These are phyloP conservation scores for Apeira syringaria DNA, from an alignment of 2,888 invertebrate genomes.

Conservation along the genomic window DNA sequence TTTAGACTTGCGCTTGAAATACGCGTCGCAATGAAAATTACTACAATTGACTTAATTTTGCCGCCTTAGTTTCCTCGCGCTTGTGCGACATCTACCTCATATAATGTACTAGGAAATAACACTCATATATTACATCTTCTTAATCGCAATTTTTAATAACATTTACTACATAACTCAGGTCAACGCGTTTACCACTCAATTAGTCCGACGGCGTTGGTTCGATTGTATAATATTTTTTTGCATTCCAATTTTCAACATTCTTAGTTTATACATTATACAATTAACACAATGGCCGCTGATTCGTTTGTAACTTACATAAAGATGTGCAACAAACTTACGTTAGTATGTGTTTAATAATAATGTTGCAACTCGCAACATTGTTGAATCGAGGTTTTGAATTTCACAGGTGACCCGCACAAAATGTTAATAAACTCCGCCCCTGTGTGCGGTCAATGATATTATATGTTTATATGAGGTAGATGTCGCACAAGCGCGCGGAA, in stretches of 20 bases:
- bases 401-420: slow-evolving; percentile 48
- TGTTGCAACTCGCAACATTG: slow-evolving; percentile 50
- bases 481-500: no score
- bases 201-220: slow-evolving; percentile 1
- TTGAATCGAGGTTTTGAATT: slow-evolving; percentile 45
- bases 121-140: no score
- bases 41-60: no score
- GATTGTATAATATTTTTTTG: slow-evolving; percentile 29
- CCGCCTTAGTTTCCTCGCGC: no score
- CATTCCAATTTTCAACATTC: slow-evolving; percentile 40
- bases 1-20: no score
- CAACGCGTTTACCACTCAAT: neutral
- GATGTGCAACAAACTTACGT: slow-evolving; percentile 45
- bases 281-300: slow-evolving; percentile 63
- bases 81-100: no score
- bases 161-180: neutral
- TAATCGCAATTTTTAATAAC: no score
- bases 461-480: no score
- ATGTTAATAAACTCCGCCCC: slow-evolving; percentile 45
- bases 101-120: no score
- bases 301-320: slow-evolving; percentile 60
- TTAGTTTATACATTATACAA: slow-evolving; percentile 53
- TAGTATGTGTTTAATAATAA: slow-evolving; percentile 67
- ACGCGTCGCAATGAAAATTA: no score
- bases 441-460: slow-evolving; percentile 37